These are phyloP conservation scores for Microtus pennsylvanicus DNA, from an alignment of 2,113 vertebrate species.

Conservation along the genomic window DNA sequence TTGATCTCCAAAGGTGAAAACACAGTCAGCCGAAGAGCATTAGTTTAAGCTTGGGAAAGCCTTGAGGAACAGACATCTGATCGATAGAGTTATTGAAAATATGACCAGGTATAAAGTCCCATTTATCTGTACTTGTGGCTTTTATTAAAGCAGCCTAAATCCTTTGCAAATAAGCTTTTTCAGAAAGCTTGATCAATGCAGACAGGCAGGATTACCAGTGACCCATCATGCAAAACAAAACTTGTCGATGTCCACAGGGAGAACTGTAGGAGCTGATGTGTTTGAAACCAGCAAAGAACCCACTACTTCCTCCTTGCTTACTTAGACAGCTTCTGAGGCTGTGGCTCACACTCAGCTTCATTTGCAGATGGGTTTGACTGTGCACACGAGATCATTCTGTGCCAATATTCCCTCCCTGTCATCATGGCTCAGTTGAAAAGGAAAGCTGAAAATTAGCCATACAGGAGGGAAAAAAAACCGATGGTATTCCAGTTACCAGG, in stretches of 20 bases:
- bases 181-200: background rate
- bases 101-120: background rate
- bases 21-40: constrained; percentile 66
- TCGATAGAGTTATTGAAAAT: constrained; percentile 61
- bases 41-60: constrained; percentile 67
- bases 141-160: constrained; percentile 65
- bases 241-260: background rate
- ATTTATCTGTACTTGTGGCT: constrained; percentile 26
- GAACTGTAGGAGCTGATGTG: background rate
- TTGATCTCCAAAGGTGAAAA: constrained; percentile 71
- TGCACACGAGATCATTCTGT: background rate
- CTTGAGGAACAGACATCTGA: constrained; percentile 56
- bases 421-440: constrained; percentile 37
- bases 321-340: constrained; percentile 1
- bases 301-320: background rate
- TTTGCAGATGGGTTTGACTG: background rate
- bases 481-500: constrained; percentile 15
- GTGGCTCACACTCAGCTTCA: constrained; percentile 8
- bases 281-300: background rate
- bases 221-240: background rate
- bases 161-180: constrained; percentile 66
- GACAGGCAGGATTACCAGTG: background rate
- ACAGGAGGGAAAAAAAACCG: background rate
- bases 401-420: constrained; percentile 64
- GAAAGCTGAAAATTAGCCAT: constrained; percentile 43